Evolutionary conservation across 2,888 invertebrate genomes (phyloP), one percentile per base, ranked within the genome.

Genomic region (Scaptomyza cyrtandrae): DNA sequence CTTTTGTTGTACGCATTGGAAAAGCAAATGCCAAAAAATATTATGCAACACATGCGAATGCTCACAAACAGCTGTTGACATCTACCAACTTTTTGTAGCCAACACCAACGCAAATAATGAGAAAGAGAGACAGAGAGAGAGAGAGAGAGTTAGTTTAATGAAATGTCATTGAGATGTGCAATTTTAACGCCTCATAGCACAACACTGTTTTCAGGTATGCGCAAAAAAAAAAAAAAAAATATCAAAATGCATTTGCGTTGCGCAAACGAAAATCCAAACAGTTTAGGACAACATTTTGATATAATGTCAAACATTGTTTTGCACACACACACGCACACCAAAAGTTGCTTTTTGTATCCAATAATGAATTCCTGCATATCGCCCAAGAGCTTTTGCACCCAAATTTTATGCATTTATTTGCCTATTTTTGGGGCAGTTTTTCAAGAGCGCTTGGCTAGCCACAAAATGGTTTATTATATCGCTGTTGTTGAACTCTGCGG

Each of bases 391-490:
- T 61, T 63, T 62, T 24, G 19, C 2, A 14, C 43, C 60, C 24
- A 35, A 35, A 35, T 31, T 35, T 52, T 43, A 44, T 60, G 52
- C 59, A 77, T 74, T 73, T 71, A 65, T 70, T 55, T 19, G 14
- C 29, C 46, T 33, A 59, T 49, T 62, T 76, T 75, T 55, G 45
- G n/a, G 27, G n/a, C 50, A 56, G 54, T 70, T 54, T 52, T 52
- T 52, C 41, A 6, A 39, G 31, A 60, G 45, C 55, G 39, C 46
- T 64, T 66, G 33, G 54, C 27, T 45, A 41, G 77, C 80, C 86
- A 73, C 83, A 86, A 84, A 83, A 78, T 83, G 83, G 76, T 86
- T 83, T 86, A 84, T 86, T 84, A 84, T 80, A 86, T 56, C 73
- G 65, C 56, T 82, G 81, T 70, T 82, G 82, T 62, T 82, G 80